Evolutionary conservation across 1,140 invertebrate species (phyloP).

Genomic region (Physella acuta): DNA sequence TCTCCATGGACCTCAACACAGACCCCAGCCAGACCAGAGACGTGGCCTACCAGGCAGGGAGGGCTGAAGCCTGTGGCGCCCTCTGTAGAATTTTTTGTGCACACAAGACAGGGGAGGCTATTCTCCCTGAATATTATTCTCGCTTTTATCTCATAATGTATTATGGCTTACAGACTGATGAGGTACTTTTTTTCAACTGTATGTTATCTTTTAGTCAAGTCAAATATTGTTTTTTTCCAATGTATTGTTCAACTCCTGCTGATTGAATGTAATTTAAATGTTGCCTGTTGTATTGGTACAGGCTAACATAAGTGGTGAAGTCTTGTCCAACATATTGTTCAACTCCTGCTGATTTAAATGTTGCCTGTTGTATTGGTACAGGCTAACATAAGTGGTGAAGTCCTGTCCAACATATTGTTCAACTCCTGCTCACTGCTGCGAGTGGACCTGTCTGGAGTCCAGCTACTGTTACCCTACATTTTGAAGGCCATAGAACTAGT

Average conservation of each 20-base stretch:
- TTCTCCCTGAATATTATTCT: conserved; percentile 90
- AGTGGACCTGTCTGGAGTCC: conserved; percentile 89
- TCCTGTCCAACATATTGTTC: conserved; percentile 76
- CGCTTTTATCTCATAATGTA: conserved; percentile 90
- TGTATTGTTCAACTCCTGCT: conserved; percentile 23
- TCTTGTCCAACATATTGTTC: conserved; percentile 76
- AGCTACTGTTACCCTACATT: conserved; percentile 85
- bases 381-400: conserved; percentile 59
- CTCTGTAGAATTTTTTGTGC: conserved; percentile 94
- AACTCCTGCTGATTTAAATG: conserved; percentile 71
- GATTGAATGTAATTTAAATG: too few species aligned
- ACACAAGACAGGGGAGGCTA: conserved; percentile 93
- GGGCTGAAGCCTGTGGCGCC: conserved; percentile 92
- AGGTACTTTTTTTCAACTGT: conserved; percentile 28
- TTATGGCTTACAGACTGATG: conserved; percentile 75
- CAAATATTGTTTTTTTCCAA: neutral
- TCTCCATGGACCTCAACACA: conserved; percentile 36
- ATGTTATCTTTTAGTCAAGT: neutral
- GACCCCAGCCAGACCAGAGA: conserved; percentile 31
- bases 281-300: too few species aligned
- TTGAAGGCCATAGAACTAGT: conserved; percentile 86
- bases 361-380: too few species aligned
- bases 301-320: conserved; percentile 59
- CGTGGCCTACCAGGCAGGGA: conserved; percentile 67
- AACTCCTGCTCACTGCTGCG: conserved; percentile 74